These are phyloP conservation scores for Echinometra lucunter DNA, from an alignment of 53 echinoderm and acorn worm species.

Conservation along the genomic window DNA sequence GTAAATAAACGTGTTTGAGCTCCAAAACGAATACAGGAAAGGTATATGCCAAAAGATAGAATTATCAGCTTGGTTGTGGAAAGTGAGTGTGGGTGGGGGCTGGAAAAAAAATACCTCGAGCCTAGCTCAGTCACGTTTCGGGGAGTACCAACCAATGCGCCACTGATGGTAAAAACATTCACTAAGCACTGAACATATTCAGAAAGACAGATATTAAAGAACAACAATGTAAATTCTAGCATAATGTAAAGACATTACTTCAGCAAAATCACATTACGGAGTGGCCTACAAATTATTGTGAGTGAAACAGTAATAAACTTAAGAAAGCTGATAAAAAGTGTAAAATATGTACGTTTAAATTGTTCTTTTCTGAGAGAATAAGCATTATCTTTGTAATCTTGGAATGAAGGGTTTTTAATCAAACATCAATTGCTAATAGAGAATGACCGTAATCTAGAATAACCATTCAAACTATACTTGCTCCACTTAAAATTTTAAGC, in stretches of 20 bases:
- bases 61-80: neutral
- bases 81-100: neutral
- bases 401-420: neutral
- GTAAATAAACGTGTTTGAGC: conserved; percentile 53
- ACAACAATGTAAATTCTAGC: neutral
- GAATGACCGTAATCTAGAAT: too few relatives aligned
- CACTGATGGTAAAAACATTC: conserved; percentile 14
- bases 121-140: neutral
- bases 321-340: neutral
- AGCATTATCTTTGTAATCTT: neutral
- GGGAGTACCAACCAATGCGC: neutral
- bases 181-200: neutral
- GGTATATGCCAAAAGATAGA: neutral
- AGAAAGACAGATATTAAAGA: neutral
- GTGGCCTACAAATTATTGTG: neutral
- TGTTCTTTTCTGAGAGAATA: neutral
- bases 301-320: neutral
- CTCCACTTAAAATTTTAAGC: neutral
- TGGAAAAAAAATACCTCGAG: neutral
- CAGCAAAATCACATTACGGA: neutral
- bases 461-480: neutral
- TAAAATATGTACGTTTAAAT: too few relatives aligned
- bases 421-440: neutral
- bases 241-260: neutral
- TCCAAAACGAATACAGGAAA: conserved; percentile 46